Evolutionary conservation across 2,113 vertebrate species (phyloP).

Genomic region (Hucho hucho): DNA sequence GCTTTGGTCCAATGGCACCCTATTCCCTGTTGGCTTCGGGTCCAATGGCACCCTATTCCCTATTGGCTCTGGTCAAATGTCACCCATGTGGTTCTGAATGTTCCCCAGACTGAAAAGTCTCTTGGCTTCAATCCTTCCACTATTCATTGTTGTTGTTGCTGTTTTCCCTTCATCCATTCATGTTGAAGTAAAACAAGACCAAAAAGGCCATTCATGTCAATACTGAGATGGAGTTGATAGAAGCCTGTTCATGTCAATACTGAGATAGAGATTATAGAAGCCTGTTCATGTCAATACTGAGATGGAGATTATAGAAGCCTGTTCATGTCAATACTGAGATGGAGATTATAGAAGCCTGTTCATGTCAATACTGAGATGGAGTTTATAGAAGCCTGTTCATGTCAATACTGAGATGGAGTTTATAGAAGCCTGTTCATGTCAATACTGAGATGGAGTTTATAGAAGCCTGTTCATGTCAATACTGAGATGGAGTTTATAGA

Average conservation of each 20-base stretch:
- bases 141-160: slow-evolving; percentile 17
- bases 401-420: slow-evolving; percentile 44
- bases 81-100: too few relatives aligned
- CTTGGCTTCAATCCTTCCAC: too few relatives aligned
- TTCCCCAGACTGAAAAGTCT: too few relatives aligned
- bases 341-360: slow-evolving; percentile 2
- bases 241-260: neutral
- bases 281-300: slow-evolving; percentile 2
- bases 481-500: slow-evolving; percentile 47
- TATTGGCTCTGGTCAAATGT: too few relatives aligned
- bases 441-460: slow-evolving; percentile 43
- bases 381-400: neutral
- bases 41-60: too few relatives aligned
- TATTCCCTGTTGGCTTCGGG: too few relatives aligned
- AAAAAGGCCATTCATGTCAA: slow-evolving; percentile 31
- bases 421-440: too few relatives aligned
- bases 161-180: slow-evolving; percentile 42
- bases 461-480: too few relatives aligned
- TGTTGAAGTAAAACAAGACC: slow-evolving; percentile 46
- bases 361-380: slow-evolving; percentile 39
- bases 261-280: slow-evolving; percentile 40
- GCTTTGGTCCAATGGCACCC: too few relatives aligned
- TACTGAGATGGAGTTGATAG: slow-evolving; percentile 42
- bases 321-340: slow-evolving; percentile 33
- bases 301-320: slow-evolving; percentile 30